phyloP scores from a whole-genome alignment of 2,113 vertebrate genomes.

The Cercopithecus mona region DNA sequence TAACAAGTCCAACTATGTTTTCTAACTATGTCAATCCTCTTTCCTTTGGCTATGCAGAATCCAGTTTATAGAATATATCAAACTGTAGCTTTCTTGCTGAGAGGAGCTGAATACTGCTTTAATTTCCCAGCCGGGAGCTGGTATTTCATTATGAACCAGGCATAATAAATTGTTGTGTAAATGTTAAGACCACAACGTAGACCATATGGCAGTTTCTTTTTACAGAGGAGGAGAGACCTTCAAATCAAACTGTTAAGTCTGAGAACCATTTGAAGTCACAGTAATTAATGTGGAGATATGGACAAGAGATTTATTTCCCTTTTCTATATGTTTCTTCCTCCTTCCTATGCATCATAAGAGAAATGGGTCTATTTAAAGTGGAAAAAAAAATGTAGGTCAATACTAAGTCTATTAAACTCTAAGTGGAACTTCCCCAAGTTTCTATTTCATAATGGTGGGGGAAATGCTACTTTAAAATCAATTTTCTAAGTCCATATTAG shows the following conservation, averaged over 20 bases:
- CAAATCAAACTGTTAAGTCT: constrained; percentile 55
- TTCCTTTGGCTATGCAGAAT: constrained; percentile 65
- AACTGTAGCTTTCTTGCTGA: constrained; percentile 72
- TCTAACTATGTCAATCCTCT: constrained; percentile 46
- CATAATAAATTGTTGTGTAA: constrained; percentile 67
- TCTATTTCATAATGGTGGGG: not conserved
- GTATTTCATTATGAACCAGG: constrained; percentile 71
- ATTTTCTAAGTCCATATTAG: not conserved
- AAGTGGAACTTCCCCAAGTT: not conserved
- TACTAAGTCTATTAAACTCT: not conserved
- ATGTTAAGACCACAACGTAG: constrained; percentile 60
- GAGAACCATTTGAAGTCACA: not conserved
- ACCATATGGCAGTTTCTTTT: constrained; percentile 74
- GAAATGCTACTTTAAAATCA: not conserved
- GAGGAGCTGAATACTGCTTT: constrained; percentile 72
- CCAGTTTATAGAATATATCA: constrained; percentile 70
- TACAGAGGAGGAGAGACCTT: constrained; percentile 49
- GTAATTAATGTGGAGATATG: constrained; percentile 23
- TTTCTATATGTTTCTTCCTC: not conserved
- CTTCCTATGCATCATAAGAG: not conserved
- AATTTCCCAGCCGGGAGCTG: constrained; percentile 75
- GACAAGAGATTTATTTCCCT: not conserved
- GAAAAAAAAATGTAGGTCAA: not conserved
- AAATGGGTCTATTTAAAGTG: not conserved
- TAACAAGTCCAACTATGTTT: constrained; percentile 57